Conservation (phyloP, 2,113 vertebrate genomes). For the Aegotheles bennettii region DNA sequence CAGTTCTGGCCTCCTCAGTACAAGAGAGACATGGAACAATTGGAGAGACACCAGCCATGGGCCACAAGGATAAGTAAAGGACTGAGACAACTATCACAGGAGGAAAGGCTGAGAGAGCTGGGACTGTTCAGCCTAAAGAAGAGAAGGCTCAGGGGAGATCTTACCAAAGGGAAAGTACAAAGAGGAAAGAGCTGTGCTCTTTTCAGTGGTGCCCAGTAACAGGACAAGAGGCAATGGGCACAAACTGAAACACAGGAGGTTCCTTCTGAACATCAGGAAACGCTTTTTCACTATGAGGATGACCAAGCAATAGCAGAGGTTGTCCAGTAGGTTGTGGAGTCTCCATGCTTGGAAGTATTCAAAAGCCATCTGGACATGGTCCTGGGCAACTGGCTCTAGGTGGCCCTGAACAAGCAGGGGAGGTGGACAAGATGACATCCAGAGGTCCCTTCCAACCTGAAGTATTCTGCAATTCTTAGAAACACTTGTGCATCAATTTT, state of each 20-base stretch:
- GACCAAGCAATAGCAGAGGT: neutral
- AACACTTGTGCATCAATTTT: neutral
- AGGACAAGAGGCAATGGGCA: rapidly evolving
- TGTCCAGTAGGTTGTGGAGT: neutral
- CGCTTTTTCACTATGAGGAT: neutral
- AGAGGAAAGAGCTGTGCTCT: no score
- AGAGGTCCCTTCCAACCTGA: neutral
- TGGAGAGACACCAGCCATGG: neutral
- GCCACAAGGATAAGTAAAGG: rapidly evolving
- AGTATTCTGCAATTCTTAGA: neutral
- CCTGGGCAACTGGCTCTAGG: neutral
- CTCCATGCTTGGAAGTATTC: neutral
- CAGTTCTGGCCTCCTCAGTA: neutral
- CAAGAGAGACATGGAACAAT: neutral
- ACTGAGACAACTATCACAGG: neutral
- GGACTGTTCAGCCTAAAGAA: no score
- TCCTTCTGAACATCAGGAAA: neutral
- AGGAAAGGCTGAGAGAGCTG: neutral
- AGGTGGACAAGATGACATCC: neutral
- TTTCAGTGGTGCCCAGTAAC: no score
- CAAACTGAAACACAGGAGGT: neutral
- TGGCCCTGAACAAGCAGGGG: neutral
- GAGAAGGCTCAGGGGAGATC: no score
- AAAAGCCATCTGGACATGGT: neutral
- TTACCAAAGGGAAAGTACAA: no score